phyloP scores from a whole-genome alignment of 2,113 vertebrate genomes.

The Tautogolabrus adspersus region DNA sequence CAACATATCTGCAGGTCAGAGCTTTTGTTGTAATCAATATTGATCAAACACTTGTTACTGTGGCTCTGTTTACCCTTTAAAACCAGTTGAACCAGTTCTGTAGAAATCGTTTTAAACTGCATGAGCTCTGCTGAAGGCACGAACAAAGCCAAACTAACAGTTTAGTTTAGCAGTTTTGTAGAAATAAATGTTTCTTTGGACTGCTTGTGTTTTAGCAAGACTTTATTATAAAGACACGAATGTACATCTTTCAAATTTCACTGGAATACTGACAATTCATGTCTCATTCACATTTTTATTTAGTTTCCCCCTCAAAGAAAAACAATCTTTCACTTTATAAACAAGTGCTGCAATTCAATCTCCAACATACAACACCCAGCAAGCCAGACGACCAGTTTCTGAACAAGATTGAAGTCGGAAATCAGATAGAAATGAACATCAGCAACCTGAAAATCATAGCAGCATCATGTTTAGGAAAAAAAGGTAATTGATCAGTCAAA shows the following conservation, averaged over 20 bases:
- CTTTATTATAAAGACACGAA: slow-evolving; percentile 84
- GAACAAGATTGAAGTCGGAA: slow-evolving; percentile 41
- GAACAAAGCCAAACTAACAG: neutral
- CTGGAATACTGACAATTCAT: slow-evolving; percentile 69
- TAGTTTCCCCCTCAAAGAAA: slow-evolving; percentile 56
- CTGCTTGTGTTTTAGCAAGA: slow-evolving; percentile 66
- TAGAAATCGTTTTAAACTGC: neutral
- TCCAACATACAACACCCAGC: slow-evolving; percentile 62
- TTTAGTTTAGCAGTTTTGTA: neutral
- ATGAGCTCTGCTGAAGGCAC: neutral
- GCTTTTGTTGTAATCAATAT: neutral
- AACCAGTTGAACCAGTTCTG: slow-evolving; percentile 22
- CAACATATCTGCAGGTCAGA: neutral
- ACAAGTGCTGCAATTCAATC: slow-evolving; percentile 79
- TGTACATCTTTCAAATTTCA: slow-evolving; percentile 77
- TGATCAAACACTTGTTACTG: neutral
- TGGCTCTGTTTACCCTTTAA: neutral
- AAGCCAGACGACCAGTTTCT: slow-evolving; percentile 38
- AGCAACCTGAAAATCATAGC: slow-evolving; percentile 66
- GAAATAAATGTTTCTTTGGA: slow-evolving; percentile 31
- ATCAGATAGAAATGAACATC: slow-evolving; percentile 43
- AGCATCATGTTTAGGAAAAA: slow-evolving; percentile 52
- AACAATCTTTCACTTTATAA: slow-evolving; percentile 74
- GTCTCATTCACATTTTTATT: slow-evolving; percentile 76
- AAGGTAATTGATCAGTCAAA: neutral